Percentiles rank a stretch among this genome's conserved stretches.
These are phyloP conservation scores for Stegastes partitus DNA, from an alignment of 2,113 vertebrate genomes.

Conservation along the genomic window DNA sequence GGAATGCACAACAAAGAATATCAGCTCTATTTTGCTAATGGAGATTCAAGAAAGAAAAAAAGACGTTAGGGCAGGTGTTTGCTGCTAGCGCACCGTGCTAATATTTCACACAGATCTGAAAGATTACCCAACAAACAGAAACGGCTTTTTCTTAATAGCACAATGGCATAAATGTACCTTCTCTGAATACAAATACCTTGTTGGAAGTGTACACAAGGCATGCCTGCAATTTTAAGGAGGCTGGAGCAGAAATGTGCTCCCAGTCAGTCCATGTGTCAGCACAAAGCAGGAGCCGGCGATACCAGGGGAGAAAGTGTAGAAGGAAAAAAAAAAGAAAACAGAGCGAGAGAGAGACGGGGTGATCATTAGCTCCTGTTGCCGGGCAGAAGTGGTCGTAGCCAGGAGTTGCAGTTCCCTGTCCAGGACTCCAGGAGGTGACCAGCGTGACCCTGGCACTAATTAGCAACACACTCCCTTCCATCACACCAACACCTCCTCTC, in stretches of 20 bases:
- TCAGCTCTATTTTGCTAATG: constrained; percentile 68
- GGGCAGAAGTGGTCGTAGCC: constrained; percentile 57
- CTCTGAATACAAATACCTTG: constrained; percentile 69
- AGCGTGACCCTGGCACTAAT: constrained; percentile 48
- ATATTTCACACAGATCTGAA: constrained; percentile 62
- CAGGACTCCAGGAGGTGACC: constrained; percentile 44
- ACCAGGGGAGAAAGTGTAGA: constrained; percentile 34
- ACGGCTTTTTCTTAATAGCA: constrained; percentile 78
- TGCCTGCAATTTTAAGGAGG: constrained; percentile 69
- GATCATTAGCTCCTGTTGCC: constrained; percentile 71
- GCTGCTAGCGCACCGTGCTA: constrained; percentile 39
- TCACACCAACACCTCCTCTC: constrained; percentile 2
- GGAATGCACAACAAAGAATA: constrained; percentile 74
- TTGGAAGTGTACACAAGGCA: constrained; percentile 54
- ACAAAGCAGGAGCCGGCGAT: constrained; percentile 71
- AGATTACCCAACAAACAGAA: constrained; percentile 68
- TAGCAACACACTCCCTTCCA: constrained; percentile 33
- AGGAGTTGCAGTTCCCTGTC: constrained; percentile 48
- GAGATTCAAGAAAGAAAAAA: constrained; percentile 62
- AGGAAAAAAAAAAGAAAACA: not conserved
- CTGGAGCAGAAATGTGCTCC: constrained; percentile 51
- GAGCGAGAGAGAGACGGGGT: constrained; percentile 7
- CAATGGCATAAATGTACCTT: constrained; percentile 69
- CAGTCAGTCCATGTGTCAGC: constrained; percentile 75
- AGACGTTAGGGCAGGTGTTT: constrained; percentile 61